A percentile compares a stretch with the other conserved stretches of the same genome.
phyloP scores from a whole-genome alignment of 1,140 invertebrate species.

The Atta texana region DNA sequence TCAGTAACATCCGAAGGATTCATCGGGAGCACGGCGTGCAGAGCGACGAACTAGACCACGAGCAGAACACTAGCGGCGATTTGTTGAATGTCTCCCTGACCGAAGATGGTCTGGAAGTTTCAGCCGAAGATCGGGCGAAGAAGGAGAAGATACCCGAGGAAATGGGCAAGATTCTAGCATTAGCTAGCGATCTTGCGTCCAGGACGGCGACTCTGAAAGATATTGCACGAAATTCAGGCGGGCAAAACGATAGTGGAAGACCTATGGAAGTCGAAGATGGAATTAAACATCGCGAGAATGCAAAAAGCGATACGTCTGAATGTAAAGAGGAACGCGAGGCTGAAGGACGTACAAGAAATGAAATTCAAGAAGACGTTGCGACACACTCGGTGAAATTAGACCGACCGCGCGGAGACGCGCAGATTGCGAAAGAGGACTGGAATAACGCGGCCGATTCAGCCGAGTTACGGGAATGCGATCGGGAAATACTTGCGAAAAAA shows the following conservation, averaged over 20 bases:
- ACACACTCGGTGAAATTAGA: slow-evolving; percentile 68
- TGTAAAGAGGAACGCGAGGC: slow-evolving; percentile 61
- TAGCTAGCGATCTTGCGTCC: slow-evolving; percentile 72
- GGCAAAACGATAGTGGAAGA: not conserved
- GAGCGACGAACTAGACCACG: slow-evolving; percentile 78
- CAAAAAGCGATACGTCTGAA: slow-evolving; percentile 8
- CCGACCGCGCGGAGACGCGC: slow-evolving; percentile 28
- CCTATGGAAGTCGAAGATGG: not conserved
- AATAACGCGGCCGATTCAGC: not conserved
- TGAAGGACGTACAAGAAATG: slow-evolving; percentile 54
- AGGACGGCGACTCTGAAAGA: slow-evolving; percentile 27
- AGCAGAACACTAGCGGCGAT: slow-evolving; percentile 82
- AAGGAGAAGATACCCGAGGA: slow-evolving; percentile 42
- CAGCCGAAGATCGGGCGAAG: slow-evolving; percentile 53
- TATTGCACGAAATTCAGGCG: not conserved
- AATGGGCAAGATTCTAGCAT: slow-evolving; percentile 63
- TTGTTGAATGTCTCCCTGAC: slow-evolving; percentile 79
- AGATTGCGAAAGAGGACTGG: slow-evolving; percentile 31
- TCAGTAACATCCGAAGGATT: slow-evolving; percentile 79
- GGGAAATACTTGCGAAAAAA: not conserved
- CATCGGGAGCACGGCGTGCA: slow-evolving; percentile 69
- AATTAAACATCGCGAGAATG: slow-evolving; percentile 26
- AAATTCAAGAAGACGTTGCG: slow-evolving; percentile 75
- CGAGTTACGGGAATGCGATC: not conserved
- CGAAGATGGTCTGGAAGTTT: slow-evolving; percentile 72